These are phyloP conservation scores for Allolobophora icterica DNA, from an alignment of 2,888 invertebrate species.

Conservation along the genomic window DNA sequence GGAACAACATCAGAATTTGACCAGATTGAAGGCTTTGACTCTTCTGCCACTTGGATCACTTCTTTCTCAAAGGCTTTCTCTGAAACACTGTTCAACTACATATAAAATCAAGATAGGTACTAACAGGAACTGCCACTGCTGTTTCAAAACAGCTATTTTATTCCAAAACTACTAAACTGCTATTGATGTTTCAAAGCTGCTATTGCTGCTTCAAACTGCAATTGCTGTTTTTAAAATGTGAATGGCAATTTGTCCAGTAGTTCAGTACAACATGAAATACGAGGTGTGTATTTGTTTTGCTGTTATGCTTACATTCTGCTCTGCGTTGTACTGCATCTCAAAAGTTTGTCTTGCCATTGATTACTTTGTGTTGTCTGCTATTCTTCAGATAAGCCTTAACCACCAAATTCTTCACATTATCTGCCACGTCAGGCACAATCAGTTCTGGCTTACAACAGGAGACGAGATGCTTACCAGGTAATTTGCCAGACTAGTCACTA, in stretches of 20 bases:
- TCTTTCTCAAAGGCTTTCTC: no score
- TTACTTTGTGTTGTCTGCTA: neutral
- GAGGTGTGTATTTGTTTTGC: neutral
- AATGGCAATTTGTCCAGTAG: neutral
- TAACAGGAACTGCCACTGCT: neutral
- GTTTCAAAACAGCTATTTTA: neutral
- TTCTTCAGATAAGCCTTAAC: constrained; percentile 59
- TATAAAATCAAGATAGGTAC: no score
- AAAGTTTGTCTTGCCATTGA: neutral
- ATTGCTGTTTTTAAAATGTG: neutral
- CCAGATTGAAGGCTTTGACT: no score
- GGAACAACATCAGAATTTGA: no score
- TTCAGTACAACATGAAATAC: neutral
- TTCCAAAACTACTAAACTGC: no score
- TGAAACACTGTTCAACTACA: no score
- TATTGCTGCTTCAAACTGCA: no score
- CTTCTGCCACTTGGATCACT: no score
- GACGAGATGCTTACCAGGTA: constrained; percentile 60
- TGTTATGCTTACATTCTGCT: neutral
- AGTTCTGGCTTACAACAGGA: constrained; percentile 63
- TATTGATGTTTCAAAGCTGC: no score
- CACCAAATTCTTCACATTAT: constrained; percentile 62
- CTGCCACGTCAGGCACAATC: constrained; percentile 58
- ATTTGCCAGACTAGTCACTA: neutral
- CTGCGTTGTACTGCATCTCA: neutral